Percentiles rank a stretch among this genome's conserved stretches.
These are phyloP conservation scores for Actinopyga echinites DNA, from an alignment of 53 echinoderm and acorn worm genomes.

Conservation along the genomic window DNA sequence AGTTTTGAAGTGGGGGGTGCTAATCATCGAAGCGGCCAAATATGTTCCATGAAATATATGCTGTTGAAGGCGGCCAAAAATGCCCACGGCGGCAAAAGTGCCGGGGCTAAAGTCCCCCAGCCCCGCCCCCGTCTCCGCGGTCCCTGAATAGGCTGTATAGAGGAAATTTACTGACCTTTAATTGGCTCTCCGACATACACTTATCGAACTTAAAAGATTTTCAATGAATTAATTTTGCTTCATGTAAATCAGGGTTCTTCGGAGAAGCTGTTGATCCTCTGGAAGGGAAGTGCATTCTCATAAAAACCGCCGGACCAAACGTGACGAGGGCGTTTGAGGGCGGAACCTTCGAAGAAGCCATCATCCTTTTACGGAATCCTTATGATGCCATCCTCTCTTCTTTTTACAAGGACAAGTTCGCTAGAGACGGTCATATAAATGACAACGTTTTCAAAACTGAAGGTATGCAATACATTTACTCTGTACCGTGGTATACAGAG, in stretches of 20 bases:
- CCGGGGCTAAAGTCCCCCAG: too few species aligned
- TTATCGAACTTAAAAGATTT: too few species aligned
- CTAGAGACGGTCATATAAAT: not conserved
- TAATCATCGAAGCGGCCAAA: too few species aligned
- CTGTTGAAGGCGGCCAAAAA: too few species aligned
- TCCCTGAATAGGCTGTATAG: too few species aligned
- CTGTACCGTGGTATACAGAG: not conserved
- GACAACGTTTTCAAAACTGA: not conserved
- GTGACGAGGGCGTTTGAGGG: not conserved
- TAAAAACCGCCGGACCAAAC: not conserved
- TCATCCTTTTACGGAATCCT: slow-evolving; percentile 4
- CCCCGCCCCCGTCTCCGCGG: too few species aligned
- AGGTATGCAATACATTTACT: not conserved
- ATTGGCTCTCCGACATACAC: too few species aligned
- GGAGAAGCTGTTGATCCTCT: slow-evolving; percentile 24
- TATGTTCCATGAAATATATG: too few species aligned
- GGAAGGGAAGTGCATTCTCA: not conserved
- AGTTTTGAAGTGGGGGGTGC: too few species aligned
- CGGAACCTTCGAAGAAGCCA: not conserved
- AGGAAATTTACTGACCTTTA: too few species aligned
- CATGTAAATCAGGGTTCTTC: not conserved
- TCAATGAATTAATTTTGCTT: too few species aligned
- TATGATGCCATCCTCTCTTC: slow-evolving; percentile 12
- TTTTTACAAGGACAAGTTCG: not conserved
- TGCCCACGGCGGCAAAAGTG: too few species aligned